Conservation (phyloP, 2,113 vertebrate species). For the Charadrius vociferus region DNA sequence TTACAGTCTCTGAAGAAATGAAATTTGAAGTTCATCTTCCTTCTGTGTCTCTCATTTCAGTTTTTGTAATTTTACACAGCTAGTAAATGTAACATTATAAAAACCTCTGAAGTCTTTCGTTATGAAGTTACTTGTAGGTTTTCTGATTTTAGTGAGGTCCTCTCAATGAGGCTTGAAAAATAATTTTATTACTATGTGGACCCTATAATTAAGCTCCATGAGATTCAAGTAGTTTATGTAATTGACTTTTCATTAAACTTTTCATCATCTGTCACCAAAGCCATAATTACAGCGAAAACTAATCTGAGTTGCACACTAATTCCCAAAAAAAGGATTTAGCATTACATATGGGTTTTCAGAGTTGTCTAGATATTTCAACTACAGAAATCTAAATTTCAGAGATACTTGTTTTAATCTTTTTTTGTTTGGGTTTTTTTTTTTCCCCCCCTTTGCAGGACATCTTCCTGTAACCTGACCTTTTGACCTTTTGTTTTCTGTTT, state of each 20-base stretch:
- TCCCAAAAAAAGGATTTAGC: conserved; percentile 1
- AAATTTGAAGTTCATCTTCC: background rate
- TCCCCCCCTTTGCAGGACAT: background rate
- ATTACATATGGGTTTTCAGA: background rate
- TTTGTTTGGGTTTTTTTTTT: background rate
- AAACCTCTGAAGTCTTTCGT: background rate
- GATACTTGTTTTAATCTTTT: background rate
- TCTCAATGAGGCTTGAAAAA: conserved; percentile 26
- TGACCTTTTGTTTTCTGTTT: background rate
- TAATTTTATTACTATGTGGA: conserved; percentile 16
- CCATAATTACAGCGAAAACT: conserved; percentile 44
- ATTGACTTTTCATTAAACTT: conserved; percentile 50
- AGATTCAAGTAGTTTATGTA: conserved; percentile 36
- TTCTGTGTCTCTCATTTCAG: background rate
- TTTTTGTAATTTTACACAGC: background rate
- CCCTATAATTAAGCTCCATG: conserved; percentile 36
- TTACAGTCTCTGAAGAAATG: background rate
- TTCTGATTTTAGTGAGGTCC: background rate
- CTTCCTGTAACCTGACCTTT: background rate
- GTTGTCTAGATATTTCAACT: background rate
- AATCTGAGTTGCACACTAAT: conserved; percentile 31
- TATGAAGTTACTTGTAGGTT: background rate
- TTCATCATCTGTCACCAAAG: conserved; percentile 31
- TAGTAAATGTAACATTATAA: background rate
- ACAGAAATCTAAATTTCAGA: background rate